These are phyloP conservation scores for Gallinago media DNA, from an alignment of 2,113 vertebrate genomes.

Conservation along the genomic window DNA sequence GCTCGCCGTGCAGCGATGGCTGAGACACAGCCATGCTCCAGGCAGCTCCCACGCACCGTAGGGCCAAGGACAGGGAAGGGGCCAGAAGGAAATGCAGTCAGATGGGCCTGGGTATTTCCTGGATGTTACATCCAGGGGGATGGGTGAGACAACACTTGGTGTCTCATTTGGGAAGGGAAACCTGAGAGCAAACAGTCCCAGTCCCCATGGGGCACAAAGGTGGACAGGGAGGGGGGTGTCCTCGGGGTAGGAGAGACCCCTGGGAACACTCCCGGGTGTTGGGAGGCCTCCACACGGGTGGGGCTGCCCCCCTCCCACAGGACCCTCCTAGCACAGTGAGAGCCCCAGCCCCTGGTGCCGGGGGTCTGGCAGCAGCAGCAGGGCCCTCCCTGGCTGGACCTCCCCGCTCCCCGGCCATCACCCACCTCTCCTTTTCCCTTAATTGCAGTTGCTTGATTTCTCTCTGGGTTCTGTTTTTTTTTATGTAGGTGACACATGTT, in stretches of 20 bases:
- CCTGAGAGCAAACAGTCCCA: not conserved
- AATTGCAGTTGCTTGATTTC: conserved; percentile 20
- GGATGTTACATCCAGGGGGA: not conserved
- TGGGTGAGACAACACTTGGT: not conserved
- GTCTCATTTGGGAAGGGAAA: not conserved
- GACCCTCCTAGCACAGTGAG: fast-evolving
- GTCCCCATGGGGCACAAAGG: not conserved
- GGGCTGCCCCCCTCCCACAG: fast-evolving
- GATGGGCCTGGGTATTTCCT: not conserved
- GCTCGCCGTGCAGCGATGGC: not conserved
- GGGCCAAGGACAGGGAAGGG: not conserved
- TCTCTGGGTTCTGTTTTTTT: not conserved
- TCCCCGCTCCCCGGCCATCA: not conserved
- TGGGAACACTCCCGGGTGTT: not conserved
- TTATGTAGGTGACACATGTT: conserved; percentile 38
- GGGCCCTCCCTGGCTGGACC: not conserved
- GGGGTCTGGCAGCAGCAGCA: not conserved
- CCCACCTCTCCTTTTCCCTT: not conserved
- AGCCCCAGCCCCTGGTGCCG: not conserved
- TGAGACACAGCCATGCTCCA: not conserved
- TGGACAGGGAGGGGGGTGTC: not conserved
- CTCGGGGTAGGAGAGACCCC: not conserved
- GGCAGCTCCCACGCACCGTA: not conserved
- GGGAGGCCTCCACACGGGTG: fast-evolving
- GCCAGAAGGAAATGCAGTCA: not conserved